Evolutionary conservation across 2,113 vertebrate species (phyloP), one percentile per base, ranked within the genome.

Genomic region (Rhagologus leucostigma): DNA sequence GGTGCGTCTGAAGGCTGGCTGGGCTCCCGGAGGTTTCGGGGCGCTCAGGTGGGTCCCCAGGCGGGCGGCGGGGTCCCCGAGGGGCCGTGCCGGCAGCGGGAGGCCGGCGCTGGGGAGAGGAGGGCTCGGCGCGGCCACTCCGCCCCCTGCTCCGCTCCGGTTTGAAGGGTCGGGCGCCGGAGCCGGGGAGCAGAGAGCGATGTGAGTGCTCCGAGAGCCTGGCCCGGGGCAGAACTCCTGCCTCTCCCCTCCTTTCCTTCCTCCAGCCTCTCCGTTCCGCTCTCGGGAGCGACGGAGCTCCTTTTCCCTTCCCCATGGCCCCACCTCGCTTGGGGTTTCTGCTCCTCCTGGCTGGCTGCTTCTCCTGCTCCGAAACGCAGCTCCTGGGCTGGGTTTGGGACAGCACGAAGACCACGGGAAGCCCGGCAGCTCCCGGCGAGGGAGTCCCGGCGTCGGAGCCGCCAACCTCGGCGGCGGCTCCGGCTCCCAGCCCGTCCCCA

Each of bases 361-460:
- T 97, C 50, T 96, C 89, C 87, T 74, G 57, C 53, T 96, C 98
- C 0, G 42, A 98, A 41, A 95, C 96, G 2, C 92, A 96, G 53
- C 97, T 98, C 95, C 86, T 82, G 30, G 32, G 39, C 30, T 95
- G 97, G 97, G 24, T 95, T 95, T 98, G 94, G 98, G 83, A 96
- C 79, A 50, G 52, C 67, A 76, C 30, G 1, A 75, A 95, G 50
- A 77, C 29, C 44, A 12, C 41, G 1, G 56, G 64, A 56, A 89
- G 42, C 26, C 52, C 96, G 7, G 57, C 49, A 1, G 33, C 80
- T 46, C 32, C 88, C 2, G 0, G 62, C 3, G 5, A 80, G 55
- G 80, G 37, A 73, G 76, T 20, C 4, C 1, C 11, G 6, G 37
- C 26, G 0, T 19, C 5, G 0, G 86, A 63, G 42, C 55, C 3